A percentile compares a stretch with the other conserved stretches of the same genome.
Evolutionary conservation across 2,113 vertebrate species (phyloP).

Genomic region (Neoarius graeffei): DNA sequence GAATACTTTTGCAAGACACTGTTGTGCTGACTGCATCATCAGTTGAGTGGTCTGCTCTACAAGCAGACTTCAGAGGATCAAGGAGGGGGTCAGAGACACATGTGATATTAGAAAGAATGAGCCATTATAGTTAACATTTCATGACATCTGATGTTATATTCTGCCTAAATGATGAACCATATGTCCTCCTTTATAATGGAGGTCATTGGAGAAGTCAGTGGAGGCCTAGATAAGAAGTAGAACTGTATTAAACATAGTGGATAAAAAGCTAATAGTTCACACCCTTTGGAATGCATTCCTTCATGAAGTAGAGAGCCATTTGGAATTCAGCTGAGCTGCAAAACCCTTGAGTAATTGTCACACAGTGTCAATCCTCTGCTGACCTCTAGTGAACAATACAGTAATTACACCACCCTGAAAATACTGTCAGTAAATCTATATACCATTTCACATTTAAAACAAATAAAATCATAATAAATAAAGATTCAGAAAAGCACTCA

Average conservation of each 20-base stretch:
- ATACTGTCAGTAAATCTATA: not conserved
- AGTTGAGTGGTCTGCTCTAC: not conserved
- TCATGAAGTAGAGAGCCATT: not conserved
- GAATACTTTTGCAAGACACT: no score
- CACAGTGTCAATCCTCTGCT: not conserved
- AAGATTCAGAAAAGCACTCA: no score
- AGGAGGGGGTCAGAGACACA: not conserved
- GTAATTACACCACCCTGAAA: conserved; percentile 11
- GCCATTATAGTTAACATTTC: not conserved
- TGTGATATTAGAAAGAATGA: not conserved
- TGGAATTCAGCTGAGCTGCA: not conserved
- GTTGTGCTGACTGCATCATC: not conserved
- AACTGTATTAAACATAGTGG: not conserved
- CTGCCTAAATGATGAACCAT: not conserved
- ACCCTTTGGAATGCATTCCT: not conserved
- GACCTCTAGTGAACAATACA: conserved; percentile 17
- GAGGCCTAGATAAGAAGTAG: not conserved
- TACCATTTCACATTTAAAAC: no score
- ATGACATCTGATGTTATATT: not conserved
- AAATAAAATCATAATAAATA: no score
- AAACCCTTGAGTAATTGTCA: not conserved
- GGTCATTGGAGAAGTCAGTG: not conserved
- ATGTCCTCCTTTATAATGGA: not conserved
- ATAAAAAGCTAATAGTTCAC: not conserved
- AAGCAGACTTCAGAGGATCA: not conserved